Conservation (phyloP, 2,113 vertebrate genomes). For the Notothenia rossii region DNA sequence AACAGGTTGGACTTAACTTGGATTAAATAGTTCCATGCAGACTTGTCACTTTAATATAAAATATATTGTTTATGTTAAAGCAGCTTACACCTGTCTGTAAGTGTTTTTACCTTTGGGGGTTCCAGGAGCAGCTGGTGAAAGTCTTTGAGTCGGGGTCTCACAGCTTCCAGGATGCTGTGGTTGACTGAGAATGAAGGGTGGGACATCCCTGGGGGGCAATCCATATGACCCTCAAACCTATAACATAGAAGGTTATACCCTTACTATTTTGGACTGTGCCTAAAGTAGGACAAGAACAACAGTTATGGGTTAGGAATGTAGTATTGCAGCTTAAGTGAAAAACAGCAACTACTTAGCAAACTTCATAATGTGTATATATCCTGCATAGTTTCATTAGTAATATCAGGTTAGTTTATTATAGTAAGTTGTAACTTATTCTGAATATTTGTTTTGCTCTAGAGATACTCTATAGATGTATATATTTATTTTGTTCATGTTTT, state of each 20-base stretch:
- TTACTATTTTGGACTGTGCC: background rate
- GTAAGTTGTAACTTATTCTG: no score
- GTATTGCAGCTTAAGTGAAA: background rate
- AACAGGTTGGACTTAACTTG: no score
- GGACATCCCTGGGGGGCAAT: slow-evolving; percentile 95
- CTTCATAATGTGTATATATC: no score
- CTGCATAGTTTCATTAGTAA: no score
- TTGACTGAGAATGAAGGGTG: slow-evolving; percentile 94
- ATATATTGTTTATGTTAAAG: background rate
- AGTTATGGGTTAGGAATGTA: background rate
- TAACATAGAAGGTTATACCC: slow-evolving; percentile 30
- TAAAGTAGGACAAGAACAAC: background rate
- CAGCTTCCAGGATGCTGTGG: slow-evolving; percentile 96
- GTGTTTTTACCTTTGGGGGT: slow-evolving; percentile 91
- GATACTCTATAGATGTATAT: no score
- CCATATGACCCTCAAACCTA: slow-evolving; percentile 98
- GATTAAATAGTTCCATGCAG: background rate
- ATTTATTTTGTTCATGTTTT: no score
- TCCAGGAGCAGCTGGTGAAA: slow-evolving; percentile 97
- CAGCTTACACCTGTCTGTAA: background rate
- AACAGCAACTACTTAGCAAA: no score
- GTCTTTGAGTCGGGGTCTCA: slow-evolving; percentile 93
- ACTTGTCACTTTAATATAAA: background rate
- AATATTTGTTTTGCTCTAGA: no score
- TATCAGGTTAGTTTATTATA: no score